Conservation (phyloP, 1,140 invertebrate genomes). For the Mylabris phalerata region DNA sequence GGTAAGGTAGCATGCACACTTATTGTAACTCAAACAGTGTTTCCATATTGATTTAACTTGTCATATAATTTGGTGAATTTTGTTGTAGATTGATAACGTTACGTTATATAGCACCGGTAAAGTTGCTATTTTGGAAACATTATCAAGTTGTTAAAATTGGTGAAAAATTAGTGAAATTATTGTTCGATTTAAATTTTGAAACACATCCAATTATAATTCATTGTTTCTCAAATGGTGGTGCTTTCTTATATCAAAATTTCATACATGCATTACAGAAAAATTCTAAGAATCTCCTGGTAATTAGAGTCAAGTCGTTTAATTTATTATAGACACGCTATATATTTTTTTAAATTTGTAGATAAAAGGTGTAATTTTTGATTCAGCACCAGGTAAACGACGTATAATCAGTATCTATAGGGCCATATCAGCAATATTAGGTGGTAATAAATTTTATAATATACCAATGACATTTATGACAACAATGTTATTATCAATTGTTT, state of each 20-base stretch:
- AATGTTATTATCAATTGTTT: constrained; percentile 51
- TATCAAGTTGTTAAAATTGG: constrained; percentile 55
- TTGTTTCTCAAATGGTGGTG: constrained; percentile 74
- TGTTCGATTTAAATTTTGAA: constrained; percentile 60
- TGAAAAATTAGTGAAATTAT: constrained; percentile 57
- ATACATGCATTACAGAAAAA: constrained; percentile 49
- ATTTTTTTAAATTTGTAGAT: constrained; percentile 44
- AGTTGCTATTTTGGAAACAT: constrained; percentile 58
- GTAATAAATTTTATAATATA: constrained; percentile 47
- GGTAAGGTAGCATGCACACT: too few relatives aligned
- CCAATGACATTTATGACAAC: constrained; percentile 51
- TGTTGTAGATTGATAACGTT: constrained; percentile 62
- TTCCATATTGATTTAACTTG: neutral
- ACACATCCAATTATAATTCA: constrained; percentile 70
- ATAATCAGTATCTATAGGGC: constrained; percentile 52
- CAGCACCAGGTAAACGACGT: constrained; percentile 59
- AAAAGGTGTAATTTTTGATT: constrained; percentile 69
- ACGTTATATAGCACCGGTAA: constrained; percentile 63
- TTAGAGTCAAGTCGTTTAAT: neutral
- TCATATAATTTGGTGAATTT: neutral
- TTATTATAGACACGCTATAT: neutral
- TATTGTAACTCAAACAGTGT: too few relatives aligned
- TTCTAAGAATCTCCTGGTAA: constrained; percentile 45
- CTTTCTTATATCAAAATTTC: constrained; percentile 60
- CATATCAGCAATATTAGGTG: constrained; percentile 53